Conservation (phyloP, 2,797 vertebrate species). For the Picus viridis region DNA sequence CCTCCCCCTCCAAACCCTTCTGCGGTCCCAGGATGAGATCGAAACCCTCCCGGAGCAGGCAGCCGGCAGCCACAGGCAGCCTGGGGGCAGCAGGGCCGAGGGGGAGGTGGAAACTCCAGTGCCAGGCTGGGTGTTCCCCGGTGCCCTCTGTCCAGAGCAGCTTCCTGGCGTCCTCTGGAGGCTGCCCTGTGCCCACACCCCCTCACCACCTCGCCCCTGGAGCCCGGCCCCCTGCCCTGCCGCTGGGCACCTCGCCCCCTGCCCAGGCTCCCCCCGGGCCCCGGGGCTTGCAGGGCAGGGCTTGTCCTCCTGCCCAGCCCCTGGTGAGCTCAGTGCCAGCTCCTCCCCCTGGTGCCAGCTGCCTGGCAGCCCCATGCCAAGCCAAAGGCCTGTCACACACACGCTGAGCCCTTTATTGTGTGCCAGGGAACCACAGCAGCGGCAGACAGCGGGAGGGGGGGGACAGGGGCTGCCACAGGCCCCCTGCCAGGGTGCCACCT, state of each 20-base stretch:
- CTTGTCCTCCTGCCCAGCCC: background rate
- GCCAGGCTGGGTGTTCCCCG: background rate
- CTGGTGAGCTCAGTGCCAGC: accelerated
- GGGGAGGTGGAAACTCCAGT: background rate
- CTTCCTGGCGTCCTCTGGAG: background rate
- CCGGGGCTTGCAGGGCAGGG: background rate
- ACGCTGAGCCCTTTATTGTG: slow-evolving; percentile 56
- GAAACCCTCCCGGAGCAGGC: background rate
- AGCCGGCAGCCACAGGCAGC: background rate
- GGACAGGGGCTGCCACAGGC: background rate
- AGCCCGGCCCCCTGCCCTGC: background rate
- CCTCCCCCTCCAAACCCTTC: too few relatives aligned
- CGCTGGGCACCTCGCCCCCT: background rate
- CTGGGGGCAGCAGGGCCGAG: accelerated
- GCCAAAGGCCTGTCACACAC: accelerated
- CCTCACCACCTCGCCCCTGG: accelerated
- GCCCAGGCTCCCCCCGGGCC: background rate
- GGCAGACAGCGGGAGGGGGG: background rate
- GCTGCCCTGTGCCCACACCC: accelerated
- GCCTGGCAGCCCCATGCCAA: background rate
- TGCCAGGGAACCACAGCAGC: slow-evolving; percentile 25
- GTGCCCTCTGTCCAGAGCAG: background rate
- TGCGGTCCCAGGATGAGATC: background rate
- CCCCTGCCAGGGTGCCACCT: background rate
- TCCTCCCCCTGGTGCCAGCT: background rate